Evolutionary conservation across 2,888 invertebrate genomes (phyloP).

Genomic region (Prosopocoilus inquinatus): DNA sequence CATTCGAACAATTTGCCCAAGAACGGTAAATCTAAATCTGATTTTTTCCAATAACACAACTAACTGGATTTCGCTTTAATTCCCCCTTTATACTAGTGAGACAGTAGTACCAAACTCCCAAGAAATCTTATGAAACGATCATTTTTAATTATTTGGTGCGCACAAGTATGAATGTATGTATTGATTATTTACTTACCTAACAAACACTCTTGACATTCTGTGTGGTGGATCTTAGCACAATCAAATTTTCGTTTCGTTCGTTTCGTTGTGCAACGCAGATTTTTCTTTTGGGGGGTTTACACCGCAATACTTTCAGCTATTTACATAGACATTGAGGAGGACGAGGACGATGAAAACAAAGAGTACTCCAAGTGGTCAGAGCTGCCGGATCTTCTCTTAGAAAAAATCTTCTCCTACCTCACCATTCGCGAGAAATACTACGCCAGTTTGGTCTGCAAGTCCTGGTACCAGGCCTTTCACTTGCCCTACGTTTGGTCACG

Average conservation of each 20-base stretch:
- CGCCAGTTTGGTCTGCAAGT: constrained; percentile 66
- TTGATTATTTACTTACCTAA: background rate
- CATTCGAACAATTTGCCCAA: too few species aligned
- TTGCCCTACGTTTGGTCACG: constrained; percentile 73
- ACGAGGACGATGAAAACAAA: constrained; percentile 45
- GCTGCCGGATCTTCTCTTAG: constrained; percentile 71
- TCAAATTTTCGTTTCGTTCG: too few species aligned
- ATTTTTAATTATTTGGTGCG: too few species aligned
- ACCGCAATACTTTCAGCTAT: constrained; percentile 32
- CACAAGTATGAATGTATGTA: background rate
- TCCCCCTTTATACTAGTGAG: too few species aligned
- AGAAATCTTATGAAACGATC: too few species aligned
- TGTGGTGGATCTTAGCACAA: too few species aligned
- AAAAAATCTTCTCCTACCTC: constrained; percentile 69
- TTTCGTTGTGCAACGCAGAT: too few species aligned
- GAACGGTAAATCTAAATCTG: too few species aligned
- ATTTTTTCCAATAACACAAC: too few species aligned
- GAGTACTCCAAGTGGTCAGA: constrained; percentile 63
- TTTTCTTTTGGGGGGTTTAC: background rate
- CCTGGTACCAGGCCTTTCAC: constrained; percentile 70
- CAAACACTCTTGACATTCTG: too few species aligned
- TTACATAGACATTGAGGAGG: constrained; percentile 43
- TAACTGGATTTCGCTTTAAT: too few species aligned
- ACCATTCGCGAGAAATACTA: constrained; percentile 68
- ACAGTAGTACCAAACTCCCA: too few species aligned